A percentile compares a stretch with the other conserved stretches of the same genome.
These are phyloP conservation scores for Macquaria australasica DNA, from an alignment of 2,113 vertebrate genomes.

Conservation along the genomic window DNA sequence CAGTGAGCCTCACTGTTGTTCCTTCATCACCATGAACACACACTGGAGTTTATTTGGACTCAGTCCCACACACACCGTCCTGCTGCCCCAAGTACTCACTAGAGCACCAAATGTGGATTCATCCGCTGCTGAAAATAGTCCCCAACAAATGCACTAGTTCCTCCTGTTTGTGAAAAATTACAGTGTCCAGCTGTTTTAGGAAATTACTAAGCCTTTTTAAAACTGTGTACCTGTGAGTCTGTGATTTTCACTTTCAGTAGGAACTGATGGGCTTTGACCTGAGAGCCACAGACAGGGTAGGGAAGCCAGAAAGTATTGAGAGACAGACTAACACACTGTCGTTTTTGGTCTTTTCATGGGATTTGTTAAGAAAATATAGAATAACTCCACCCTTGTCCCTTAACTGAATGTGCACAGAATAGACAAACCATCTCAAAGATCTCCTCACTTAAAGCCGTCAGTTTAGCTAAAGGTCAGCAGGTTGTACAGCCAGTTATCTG, in stretches of 20 bases:
- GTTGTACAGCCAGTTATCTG: not conserved
- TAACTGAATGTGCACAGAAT: not conserved
- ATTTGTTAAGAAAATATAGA: not conserved
- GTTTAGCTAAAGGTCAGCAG: constrained; percentile 18
- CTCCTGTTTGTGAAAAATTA: too few relatives aligned
- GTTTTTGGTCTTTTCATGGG: not conserved
- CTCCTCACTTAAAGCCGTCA: not conserved
- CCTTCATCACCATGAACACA: too few relatives aligned
- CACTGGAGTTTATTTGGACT: too few relatives aligned
- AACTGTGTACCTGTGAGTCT: too few relatives aligned
- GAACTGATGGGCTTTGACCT: too few relatives aligned
- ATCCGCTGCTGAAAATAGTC: too few relatives aligned
- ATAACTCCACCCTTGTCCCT: not conserved
- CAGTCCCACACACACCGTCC: too few relatives aligned
- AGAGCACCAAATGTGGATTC: too few relatives aligned
- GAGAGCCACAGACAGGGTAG: not conserved
- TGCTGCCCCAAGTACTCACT: too few relatives aligned
- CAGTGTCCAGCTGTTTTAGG: not conserved
- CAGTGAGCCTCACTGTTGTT: too few relatives aligned
- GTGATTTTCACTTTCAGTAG: too few relatives aligned
- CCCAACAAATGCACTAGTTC: too few relatives aligned
- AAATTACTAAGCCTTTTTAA: not conserved
- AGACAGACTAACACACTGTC: not conserved
- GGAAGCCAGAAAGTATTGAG: not conserved
- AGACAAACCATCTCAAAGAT: not conserved